Evolutionary conservation across 2,797 vertebrate genomes (phyloP).

Genomic region (Macropus fuliginosus): DNA sequence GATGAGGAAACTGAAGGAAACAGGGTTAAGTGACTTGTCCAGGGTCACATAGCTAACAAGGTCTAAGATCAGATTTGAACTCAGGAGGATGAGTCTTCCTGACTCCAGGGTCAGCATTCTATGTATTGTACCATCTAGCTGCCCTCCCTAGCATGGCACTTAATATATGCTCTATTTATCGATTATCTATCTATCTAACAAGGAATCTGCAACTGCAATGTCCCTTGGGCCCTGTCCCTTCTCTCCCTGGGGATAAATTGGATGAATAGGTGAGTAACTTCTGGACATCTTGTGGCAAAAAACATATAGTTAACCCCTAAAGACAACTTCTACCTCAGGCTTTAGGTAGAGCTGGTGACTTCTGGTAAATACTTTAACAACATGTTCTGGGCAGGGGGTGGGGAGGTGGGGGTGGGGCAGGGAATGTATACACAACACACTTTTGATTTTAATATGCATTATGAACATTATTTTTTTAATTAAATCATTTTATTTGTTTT

Average conservation of each 20-base stretch:
- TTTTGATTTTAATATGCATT: not conserved
- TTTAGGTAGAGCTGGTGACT: not conserved
- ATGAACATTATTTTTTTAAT: not conserved
- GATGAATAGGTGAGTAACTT: not conserved
- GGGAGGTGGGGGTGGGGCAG: too few relatives aligned
- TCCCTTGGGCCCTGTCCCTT: not conserved
- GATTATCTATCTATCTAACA: not conserved
- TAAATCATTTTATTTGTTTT: too few relatives aligned
- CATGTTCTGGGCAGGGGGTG: not conserved
- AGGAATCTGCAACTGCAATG: not conserved
- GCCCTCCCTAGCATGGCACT: not conserved
- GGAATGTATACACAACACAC: not conserved
- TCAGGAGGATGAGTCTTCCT: not conserved
- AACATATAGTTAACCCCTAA: not conserved
- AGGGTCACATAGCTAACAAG: not conserved
- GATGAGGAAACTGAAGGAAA: not conserved
- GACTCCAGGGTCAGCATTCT: not conserved
- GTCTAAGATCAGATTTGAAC: not conserved
- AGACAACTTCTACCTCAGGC: not conserved
- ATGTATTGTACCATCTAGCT: not conserved
- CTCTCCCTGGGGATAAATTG: not conserved
- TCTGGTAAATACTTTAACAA: not conserved
- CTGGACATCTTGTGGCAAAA: not conserved
- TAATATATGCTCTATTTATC: not conserved
- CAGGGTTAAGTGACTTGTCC: not conserved